Evolutionary conservation across 2,113 vertebrate species (phyloP).

Genomic region (Lampris megalopsis): DNA sequence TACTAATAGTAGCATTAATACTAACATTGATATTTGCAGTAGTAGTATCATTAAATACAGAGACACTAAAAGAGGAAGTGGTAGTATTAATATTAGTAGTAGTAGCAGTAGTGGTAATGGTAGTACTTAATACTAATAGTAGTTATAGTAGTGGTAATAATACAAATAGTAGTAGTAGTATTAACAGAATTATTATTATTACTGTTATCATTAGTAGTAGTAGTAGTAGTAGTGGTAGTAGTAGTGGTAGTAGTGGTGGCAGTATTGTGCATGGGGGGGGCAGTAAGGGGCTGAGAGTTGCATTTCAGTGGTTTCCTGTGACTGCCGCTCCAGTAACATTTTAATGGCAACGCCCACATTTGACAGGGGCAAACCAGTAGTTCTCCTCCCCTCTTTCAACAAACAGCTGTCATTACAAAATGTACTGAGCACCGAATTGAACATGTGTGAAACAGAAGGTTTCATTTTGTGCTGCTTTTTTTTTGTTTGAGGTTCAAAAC

Average conservation of each 20-base stretch:
- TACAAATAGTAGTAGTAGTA: too few species aligned
- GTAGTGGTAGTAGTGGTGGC: neutral
- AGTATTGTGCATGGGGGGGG: neutral
- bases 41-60: too few species aligned
- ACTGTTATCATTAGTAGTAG: neutral
- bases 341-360: neutral
- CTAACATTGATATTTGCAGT: too few species aligned
- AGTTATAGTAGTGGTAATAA: too few species aligned
- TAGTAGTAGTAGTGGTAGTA: neutral
- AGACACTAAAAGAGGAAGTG: too few species aligned
- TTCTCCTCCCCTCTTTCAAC: neutral
- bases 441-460: conserved; percentile 10
- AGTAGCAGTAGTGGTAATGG: too few species aligned
- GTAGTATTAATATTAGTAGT: too few species aligned
- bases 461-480: neutral
- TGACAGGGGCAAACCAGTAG: neutral
- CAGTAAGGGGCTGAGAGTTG: neutral
- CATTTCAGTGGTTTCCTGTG: too few species aligned
- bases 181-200: neutral
- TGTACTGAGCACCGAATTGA: conserved; percentile 4
- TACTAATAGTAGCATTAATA: too few species aligned
- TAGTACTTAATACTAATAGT: too few species aligned
- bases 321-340: neutral
- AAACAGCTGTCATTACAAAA: neutral
- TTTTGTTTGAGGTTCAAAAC: conserved; percentile 3